Evolutionary conservation across 92 coral and sea anemone species (phyloP).

Genomic region (Heliopora coerulea): DNA sequence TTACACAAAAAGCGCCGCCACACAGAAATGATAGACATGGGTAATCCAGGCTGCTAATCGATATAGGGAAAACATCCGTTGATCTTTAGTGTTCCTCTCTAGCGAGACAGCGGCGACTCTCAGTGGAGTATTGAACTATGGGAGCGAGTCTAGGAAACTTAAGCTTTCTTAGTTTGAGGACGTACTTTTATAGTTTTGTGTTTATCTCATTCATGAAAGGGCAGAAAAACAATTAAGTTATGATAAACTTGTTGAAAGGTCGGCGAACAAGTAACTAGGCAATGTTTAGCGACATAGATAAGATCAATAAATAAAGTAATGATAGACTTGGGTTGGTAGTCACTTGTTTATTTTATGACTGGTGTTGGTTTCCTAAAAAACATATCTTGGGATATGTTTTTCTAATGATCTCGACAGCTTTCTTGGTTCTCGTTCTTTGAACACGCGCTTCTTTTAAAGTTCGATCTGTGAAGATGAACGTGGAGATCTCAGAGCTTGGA

Average conservation of each 20-base stretch:
- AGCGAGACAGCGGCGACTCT: background rate
- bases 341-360: background rate
- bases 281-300: conserved; percentile 19
- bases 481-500: background rate
- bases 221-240: too few relatives aligned
- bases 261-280: conserved; percentile 18
- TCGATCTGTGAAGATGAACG: too few relatives aligned
- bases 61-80: background rate
- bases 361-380: too few relatives aligned
- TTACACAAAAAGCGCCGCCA: background rate
- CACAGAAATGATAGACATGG: conserved; percentile 8
- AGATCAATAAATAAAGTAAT: conserved; percentile 23
- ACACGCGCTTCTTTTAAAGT: too few relatives aligned
- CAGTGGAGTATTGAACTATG: conserved; percentile 2
- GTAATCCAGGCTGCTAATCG: background rate
- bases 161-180: background rate
- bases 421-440: too few relatives aligned
- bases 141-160: background rate
- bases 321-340: conserved; percentile 7
- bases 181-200: background rate
- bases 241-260: conserved; percentile 24
- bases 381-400: too few relatives aligned
- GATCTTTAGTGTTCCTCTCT: background rate
- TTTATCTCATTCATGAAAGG: background rate
- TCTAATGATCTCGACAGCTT: too few relatives aligned